Conservation (phyloP, 2,888 invertebrate genomes). For the Acanthococcus lagerstroemiae region DNA sequence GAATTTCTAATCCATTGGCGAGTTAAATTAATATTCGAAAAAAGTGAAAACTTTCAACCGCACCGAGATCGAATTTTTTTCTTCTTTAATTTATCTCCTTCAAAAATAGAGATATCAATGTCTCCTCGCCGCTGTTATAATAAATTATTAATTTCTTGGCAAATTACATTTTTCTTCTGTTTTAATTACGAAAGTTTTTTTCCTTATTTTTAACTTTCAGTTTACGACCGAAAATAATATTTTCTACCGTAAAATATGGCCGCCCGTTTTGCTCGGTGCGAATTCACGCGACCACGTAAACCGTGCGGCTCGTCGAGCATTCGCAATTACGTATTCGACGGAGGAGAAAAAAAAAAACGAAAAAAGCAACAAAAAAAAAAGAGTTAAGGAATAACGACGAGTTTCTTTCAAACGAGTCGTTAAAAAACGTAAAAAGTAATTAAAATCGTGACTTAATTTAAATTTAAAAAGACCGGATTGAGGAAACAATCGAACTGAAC, state of each 20-base stretch:
- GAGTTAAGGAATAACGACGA: too few species aligned
- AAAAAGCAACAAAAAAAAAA: too few species aligned
- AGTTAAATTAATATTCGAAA: too few species aligned
- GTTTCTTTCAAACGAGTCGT: background rate
- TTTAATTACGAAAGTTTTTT: background rate
- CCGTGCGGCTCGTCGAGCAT: background rate
- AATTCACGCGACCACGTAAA: too few species aligned
- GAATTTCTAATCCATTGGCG: too few species aligned
- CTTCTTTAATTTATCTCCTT: background rate
- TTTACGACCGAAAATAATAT: background rate
- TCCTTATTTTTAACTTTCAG: background rate
- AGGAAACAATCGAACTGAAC: background rate
- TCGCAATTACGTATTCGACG: background rate
- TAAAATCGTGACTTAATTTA: background rate
- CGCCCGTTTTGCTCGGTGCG: background rate
- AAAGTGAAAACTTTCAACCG: too few species aligned
- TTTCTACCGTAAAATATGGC: background rate
- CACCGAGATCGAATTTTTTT: background rate
- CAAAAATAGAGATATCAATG: background rate
- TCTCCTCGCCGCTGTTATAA: background rate
- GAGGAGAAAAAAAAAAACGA: too few species aligned
- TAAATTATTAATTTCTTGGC: conserved; percentile 4
- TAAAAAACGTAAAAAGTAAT: background rate
- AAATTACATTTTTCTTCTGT: conserved; percentile 6
- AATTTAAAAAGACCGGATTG: background rate